phyloP scores from a whole-genome alignment of 64 coral and sea anemone species.

The Stichodactyla helianthus region DNA sequence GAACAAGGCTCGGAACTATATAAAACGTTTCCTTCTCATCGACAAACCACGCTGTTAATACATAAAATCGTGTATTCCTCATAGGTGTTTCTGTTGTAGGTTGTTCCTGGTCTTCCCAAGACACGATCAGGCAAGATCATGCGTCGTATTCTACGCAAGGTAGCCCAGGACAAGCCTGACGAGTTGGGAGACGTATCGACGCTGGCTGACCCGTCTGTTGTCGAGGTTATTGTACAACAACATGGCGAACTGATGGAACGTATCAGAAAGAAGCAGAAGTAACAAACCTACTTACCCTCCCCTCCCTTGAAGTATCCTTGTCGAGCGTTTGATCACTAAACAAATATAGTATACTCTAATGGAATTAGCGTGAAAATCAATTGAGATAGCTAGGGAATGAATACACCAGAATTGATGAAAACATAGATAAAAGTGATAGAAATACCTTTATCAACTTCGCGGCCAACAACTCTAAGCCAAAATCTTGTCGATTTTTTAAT shows the following conservation, averaged over 20 bases:
- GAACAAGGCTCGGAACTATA: too few species aligned
- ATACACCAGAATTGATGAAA: too few species aligned
- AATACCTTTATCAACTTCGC: too few species aligned
- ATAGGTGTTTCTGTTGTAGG: slow-evolving; percentile 13
- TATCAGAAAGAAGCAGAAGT: slow-evolving; percentile 27
- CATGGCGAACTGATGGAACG: slow-evolving; percentile 65
- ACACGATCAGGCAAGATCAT: slow-evolving; percentile 97
- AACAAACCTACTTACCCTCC: neutral
- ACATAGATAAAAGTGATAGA: too few species aligned
- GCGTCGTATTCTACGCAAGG: slow-evolving; percentile 95
- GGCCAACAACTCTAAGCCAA: too few species aligned
- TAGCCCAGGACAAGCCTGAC: slow-evolving; percentile 76
- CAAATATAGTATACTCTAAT: too few species aligned
- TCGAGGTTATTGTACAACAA: slow-evolving; percentile 82
- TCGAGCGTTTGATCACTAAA: neutral
- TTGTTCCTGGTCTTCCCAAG: slow-evolving; percentile 90
- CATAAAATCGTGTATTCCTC: neutral
- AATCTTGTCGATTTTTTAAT: too few species aligned
- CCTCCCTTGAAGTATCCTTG: neutral
- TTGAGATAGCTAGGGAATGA: too few species aligned
- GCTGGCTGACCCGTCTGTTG: slow-evolving; percentile 83
- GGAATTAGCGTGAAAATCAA: too few species aligned
- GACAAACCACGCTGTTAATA: too few species aligned
- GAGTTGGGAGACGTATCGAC: slow-evolving; percentile 91
- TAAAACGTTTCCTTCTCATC: too few species aligned